Base-by-base conservation (phyloP, 2,888 invertebrate species). In the Amblyjoppa fuscipennis region DNA sequence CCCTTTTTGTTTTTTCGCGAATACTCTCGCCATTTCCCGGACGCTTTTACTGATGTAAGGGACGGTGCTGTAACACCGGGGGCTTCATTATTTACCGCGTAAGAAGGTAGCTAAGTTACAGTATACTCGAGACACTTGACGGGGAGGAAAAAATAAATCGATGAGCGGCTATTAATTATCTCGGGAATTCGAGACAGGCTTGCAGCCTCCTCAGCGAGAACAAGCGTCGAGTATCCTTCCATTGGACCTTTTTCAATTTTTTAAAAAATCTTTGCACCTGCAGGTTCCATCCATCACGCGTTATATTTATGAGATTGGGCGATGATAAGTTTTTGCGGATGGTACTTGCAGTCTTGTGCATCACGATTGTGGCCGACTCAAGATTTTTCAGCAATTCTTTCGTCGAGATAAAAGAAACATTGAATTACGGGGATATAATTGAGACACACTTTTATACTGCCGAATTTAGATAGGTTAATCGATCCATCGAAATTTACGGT, bases 1-100 rank as follows among this genome's bases (percentile, higher is more conserved):
- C 69, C 53, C 53, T 81, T 84, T 84, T 84, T 81, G 41, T 77
- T 84, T 81, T 73, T 80, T 73, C 81, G 61, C 77, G 74, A 84
- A 84, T 81, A 81, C 77, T 81, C 77, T 77, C 61, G 61, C 69
- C 71, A 66, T 74, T 73, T 53, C 64, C 6, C 34, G 61, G 61
- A 59, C 73, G 64, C 78, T 78, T 64, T 68, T 28, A 75, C 84
- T 75, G 84, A 78, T 81, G 81, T 81, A 84, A 81, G 77, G 68
- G 70, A 59, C 76, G 51, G 45, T 64, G 68, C 61, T 81, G 61
- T 56, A 77, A 49, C 69, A 66, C 51, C 56, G 25, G 51, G 70
- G 70, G 28, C 77, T 74, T 73, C 81, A 84, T 84, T 73, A 84
- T 78, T 84, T 81, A 84, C 77, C 69, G 69, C 76, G 16, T 68